phyloP scores from a whole-genome alignment of 2,113 vertebrate species.

The Poeciliopsis retropinna region DNA sequence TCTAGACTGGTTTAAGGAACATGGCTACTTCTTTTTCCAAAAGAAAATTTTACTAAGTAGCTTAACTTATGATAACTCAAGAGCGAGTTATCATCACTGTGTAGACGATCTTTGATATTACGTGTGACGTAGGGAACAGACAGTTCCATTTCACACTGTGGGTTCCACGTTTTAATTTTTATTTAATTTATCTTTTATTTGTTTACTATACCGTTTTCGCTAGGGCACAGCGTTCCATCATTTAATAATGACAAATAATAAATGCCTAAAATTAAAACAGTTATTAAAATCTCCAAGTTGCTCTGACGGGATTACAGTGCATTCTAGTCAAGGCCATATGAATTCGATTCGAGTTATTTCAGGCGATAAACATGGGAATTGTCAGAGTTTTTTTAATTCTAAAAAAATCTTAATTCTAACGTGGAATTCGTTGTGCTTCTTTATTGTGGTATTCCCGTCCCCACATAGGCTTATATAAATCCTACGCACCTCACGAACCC shows the following conservation, averaged over 20 bases:
- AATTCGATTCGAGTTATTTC: neutral
- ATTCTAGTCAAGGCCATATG: neutral
- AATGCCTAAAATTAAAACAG: neutral
- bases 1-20: no score
- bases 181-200: neutral
- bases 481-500: neutral
- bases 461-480: neutral
- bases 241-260: neutral
- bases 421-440: neutral
- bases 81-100: neutral
- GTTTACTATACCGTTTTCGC: neutral
- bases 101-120: conserved; percentile 54
- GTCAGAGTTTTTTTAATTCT: neutral
- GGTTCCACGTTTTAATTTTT: neutral
- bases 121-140: neutral
- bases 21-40: neutral
- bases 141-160: neutral
- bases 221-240: neutral
- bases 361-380: neutral
- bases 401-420: neutral
- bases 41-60: neutral
- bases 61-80: no score
- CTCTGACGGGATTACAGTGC: neutral
- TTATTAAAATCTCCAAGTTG: neutral
- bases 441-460: neutral